Conservation (phyloP, 2,888 invertebrate genomes). For the Lamellibrachia columna region DNA sequence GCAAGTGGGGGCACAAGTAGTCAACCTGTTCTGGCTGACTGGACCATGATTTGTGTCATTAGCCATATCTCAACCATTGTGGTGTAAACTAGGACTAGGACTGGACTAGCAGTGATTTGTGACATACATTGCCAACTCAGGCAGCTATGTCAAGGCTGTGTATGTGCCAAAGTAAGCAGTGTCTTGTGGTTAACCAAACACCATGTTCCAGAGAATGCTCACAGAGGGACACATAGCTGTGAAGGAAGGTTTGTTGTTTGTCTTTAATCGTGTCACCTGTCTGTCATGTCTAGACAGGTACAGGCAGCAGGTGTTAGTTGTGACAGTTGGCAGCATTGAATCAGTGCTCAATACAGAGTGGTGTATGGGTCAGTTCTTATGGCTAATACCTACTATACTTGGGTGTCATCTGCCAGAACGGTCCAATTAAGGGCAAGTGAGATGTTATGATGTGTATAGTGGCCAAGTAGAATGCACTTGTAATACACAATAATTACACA, state of each 20-base stretch:
- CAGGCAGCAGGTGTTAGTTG: slow-evolving; percentile 9
- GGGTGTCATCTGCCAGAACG: background rate
- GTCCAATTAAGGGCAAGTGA: background rate
- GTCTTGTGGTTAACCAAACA: background rate
- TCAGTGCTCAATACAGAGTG: background rate
- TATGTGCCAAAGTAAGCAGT: background rate
- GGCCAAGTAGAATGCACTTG: background rate
- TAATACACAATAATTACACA: too few relatives aligned
- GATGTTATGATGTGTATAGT: background rate
- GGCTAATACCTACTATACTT: background rate
- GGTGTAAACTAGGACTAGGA: background rate
- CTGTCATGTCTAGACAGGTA: slow-evolving; percentile 10
- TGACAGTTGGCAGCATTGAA: background rate
- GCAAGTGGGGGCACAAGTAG: background rate
- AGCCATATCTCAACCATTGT: background rate
- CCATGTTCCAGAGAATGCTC: background rate
- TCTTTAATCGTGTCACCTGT: background rate
- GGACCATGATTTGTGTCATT: background rate
- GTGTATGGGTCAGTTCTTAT: background rate
- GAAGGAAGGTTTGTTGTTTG: background rate
- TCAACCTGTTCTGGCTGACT: background rate
- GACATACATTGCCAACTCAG: too few relatives aligned
- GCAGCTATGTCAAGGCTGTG: background rate
- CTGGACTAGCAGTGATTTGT: background rate
- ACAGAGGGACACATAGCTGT: background rate